A percentile compares a stretch with the other conserved stretches of the same genome.
phyloP scores from a whole-genome alignment of 2,797 vertebrate species.

The Brachymystax lenok region DNA sequence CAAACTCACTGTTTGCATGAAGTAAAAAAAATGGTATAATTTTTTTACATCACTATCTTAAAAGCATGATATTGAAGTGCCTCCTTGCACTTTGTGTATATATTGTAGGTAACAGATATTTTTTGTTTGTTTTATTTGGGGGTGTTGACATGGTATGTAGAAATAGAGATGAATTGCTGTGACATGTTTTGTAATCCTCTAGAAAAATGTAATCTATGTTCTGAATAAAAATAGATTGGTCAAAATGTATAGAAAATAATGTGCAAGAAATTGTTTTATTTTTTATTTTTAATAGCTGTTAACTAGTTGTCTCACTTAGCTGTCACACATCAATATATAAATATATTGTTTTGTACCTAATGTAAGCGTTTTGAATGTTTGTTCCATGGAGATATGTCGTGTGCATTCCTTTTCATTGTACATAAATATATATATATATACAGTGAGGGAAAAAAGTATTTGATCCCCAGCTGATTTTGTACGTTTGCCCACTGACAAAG shows the following conservation, averaged over 20 bases:
- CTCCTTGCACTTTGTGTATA: constrained; percentile 90
- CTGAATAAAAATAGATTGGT: constrained; percentile 72
- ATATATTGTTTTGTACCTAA: constrained; percentile 78
- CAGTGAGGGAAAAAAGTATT: too few relatives aligned
- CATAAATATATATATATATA: constrained; percentile 74
- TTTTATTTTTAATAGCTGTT: constrained; percentile 73
- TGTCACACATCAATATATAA: constrained; percentile 76
- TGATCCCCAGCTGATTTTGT: too few relatives aligned
- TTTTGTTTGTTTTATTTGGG: constrained; percentile 44
- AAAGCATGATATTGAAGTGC: constrained; percentile 90
- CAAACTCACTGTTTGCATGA: constrained; percentile 77
- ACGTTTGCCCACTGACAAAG: too few relatives aligned
- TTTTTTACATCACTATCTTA: constrained; percentile 74
- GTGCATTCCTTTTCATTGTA: constrained; percentile 79
- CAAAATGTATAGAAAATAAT: constrained; percentile 66
- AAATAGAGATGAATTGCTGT: constrained; percentile 77
- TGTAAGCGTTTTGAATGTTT: constrained; percentile 80
- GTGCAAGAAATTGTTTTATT: constrained; percentile 69
- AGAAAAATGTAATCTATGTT: constrained; percentile 69
- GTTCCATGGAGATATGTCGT: constrained; percentile 74
- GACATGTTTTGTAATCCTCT: constrained; percentile 74
- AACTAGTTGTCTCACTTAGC: constrained; percentile 76
- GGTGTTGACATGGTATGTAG: constrained; percentile 79
- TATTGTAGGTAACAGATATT: constrained; percentile 84
- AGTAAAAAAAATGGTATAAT: constrained; percentile 71